Evolutionary conservation across 2,113 vertebrate genomes (phyloP), one percentile per base, ranked within the genome.

Genomic region (Triplophysa dalaica): DNA sequence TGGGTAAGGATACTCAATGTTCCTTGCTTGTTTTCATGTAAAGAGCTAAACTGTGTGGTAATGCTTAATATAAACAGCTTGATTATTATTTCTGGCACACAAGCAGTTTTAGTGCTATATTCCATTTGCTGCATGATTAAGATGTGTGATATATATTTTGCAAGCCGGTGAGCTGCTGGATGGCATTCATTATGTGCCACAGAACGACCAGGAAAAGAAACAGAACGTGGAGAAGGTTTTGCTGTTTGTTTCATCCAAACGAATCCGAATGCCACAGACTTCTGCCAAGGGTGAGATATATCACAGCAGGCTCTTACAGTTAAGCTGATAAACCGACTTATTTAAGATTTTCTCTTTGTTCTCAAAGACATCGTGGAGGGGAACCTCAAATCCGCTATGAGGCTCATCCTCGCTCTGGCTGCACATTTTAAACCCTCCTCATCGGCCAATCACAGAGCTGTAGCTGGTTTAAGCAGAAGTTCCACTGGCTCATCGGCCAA

Each of bases 251-350:
- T 94, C 95, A 21, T 98, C 96, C 2, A 95, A 92, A 85, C 94
- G 94, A 86, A 99, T 99, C 84, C 95, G 95, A 9, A 98, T 99
- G 97, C 95, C 97, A 63, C 97, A 98, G 89, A 97, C 95, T 0
- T 96, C 96, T 1, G 94, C 96, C n/a, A 94, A 93, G 92, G 98
- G 98, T 99, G 77, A 66, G 83, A 1, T 1, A 24, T 76, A 58
- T 11, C 21, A 22, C 17, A 22, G 48, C 58, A 54, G 29, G 3
- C 12, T 41, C 11, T 54, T 45, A 54, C 1, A 19, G 4, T 48
- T 70, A 63, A 41, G 56, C 68, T 48, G 17, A 70, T 63, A 8
- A 22, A 60, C 5, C 8, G 19, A 45, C 41, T 76, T 43, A 54
- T 33, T 48, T 70, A 21, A 58, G 19, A 58, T 54, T 70, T 13